Base-by-base conservation (phyloP, 2,888 invertebrate genomes). In the Dinocampus coccinellae region DNA sequence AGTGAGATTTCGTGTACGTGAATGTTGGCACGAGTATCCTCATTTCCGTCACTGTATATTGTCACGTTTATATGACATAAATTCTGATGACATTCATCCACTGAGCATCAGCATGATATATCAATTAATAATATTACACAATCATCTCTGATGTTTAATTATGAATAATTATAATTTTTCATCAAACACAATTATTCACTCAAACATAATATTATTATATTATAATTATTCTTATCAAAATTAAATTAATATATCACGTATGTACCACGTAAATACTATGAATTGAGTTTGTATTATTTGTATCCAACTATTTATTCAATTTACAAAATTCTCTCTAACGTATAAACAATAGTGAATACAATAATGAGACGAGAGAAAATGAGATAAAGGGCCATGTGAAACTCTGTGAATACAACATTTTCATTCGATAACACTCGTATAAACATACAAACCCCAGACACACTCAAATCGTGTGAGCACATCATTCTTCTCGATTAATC, bases 1-100 rank as follows among this genome's bases (percentile, higher is more conserved):
- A 75, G 77, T 75, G 74, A 73, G 72, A 69, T 75, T 77, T 70
- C 75, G 69, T 75, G 75, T 77, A 53, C 63, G 74, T 70, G 71
- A 66, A 68, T 63, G 66, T 61, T 61, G 55, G 33, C 68, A 69
- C 68, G 64, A 68, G 70, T 39, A 72, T 52, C 47, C 69, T 64
- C 65, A 70, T 72, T 75, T 72, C 65, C 73, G 70, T 39, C 67
- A 62, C 22, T 60, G 58, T 33, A 26, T 42, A 58, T 60, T 69
- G 36, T 72, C 39, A 16, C 29, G 13, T n/a, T 34, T 53, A 55
- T 16, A 61, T 24, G 36, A 62, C 11, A 34, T 11, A 39, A n/a
- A n/a, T 42, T 20, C 36, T 62, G 39, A 62, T 62, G 62, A 62
- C 62, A 24, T 62, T 62, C 36, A 42, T 24, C 24, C 13, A 39